Conservation (phyloP, 2,888 invertebrate species). For the Protonemura montana region DNA sequence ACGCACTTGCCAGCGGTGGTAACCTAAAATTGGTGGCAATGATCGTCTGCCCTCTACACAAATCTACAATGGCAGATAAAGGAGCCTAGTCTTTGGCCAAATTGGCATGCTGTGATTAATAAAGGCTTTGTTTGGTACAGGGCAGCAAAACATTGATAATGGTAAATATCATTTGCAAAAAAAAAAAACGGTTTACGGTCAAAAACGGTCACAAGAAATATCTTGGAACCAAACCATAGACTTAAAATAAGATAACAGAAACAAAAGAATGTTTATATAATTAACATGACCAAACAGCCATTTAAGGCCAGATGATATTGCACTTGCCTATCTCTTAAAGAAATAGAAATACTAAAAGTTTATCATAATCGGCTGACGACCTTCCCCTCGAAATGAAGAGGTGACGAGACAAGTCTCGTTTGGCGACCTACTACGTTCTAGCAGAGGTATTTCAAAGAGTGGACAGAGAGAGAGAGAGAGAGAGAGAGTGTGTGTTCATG, state of each 20-base stretch:
- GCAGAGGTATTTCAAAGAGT: neutral
- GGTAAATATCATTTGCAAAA: no score
- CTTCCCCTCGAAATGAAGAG: neutral
- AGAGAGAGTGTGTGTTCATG: neutral
- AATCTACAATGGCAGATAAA: no score
- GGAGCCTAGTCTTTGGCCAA: no score
- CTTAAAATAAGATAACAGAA: slow-evolving; percentile 1
- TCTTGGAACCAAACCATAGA: neutral
- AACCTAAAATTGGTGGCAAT: no score
- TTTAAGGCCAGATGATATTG: neutral
- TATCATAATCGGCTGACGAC: neutral
- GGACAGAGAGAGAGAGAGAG: neutral
- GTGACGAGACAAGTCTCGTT: neutral
- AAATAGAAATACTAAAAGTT: neutral
- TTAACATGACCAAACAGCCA: neutral
- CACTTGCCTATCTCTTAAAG: neutral
- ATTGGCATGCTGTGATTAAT: no score
- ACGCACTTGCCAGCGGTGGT: neutral
- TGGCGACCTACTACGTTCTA: neutral
- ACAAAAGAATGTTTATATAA: neutral
- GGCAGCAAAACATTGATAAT: no score
- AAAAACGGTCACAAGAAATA: no score
- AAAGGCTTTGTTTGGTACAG: no score
- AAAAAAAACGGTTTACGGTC: no score
- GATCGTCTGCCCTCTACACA: no score